Base-by-base conservation (phyloP, 92 coral and sea anemone genomes). In the Palythoa grandiflora region DNA sequence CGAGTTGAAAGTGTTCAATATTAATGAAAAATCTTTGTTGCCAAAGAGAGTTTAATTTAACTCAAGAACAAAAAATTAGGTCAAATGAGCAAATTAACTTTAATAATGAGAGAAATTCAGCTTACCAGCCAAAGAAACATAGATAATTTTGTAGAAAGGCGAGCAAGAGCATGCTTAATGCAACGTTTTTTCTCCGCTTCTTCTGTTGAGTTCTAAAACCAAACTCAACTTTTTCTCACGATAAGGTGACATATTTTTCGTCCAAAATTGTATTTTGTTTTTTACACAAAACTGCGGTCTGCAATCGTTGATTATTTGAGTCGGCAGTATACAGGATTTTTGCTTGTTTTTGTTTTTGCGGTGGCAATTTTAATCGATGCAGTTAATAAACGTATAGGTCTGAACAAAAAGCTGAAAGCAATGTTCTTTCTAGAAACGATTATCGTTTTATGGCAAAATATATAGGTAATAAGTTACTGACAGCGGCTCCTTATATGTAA, bases 51-150 rank as follows among this genome's bases (percentile, higher is more conserved):
- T 76, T 11, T 77, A 77, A 77, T 54, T 53, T 35, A 53, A 35
- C 83, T 59, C 44, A 77, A 77, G 16, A 54, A 77, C 83, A 38
- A 55, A 54, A 77, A 10, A 37, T 77, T 53, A 35, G 53, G 63
- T 77, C 48, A 35, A 77, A 70, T 70, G 44, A 35, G 10, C 75
- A 70, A 70, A 70, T 70, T 70, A 70, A 37, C 44, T 70, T 70
- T 70, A 54, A 17, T 52, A 77, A 77, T 17, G 83, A 77, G 28
- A 59, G 14, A 53, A 28, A 47, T 73, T 44, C 63, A 50, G 21
- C 63, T 77, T 35, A n/a, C 39, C 28, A n/a, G 68, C n/a, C 38
- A 14, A n/a, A 28, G 28, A 5, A 50, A 54, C 10, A 2, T 35
- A 50, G 13, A 28, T 28, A 28, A 28, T 28, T 14, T 36, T 21